Evolutionary conservation across 2,888 invertebrate species (phyloP), one percentile per base, ranked within the genome.

Genomic region (Salticus scenicus): DNA sequence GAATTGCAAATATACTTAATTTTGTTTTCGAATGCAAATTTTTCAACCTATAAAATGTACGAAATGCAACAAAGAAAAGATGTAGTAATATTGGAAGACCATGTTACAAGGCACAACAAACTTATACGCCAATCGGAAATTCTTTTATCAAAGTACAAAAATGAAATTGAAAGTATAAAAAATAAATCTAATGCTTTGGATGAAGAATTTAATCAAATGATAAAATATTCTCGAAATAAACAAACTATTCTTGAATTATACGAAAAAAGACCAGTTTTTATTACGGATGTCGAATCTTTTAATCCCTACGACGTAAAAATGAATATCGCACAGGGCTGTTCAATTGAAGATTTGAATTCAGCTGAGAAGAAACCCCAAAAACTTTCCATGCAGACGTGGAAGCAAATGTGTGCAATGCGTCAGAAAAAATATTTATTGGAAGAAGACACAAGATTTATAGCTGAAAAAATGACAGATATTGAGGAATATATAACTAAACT

Each of bases 201-300:
- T 30, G 10, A 8, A 0, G 51, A 72, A 27, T 72, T 57, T 30
- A 7, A 41, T 0, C 37, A 57, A 33, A 20, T 77, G 2, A 73
- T 77, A 14, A 83, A 72, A 51, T n/a, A 64, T 8, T 82, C 82
- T 1, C 30, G 37, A 33, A 71, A 83, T 30, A 83, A 83, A 57
- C 27, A 17, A 0, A 20, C 37, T 0, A 73, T 73, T 37, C 31
- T 83, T 14, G 83, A 72, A 1, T 72, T 31, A 12, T 83, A 67
- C 27, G 47, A 57, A 1, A 28, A 41, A 31, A 82, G 75, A 8
- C 77, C 83, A 2, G 0, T 0, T 17, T 7, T 8, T 1, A 28
- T 64, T 33, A 0, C 20, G 0, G 30, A 41, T 12, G 24, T 17
- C 31, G n/a, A 30, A 37, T 33, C 72, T 1, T 41, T 72, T 57